phyloP scores from a whole-genome alignment of 2,113 vertebrate species.

The Scomber japonicus region DNA sequence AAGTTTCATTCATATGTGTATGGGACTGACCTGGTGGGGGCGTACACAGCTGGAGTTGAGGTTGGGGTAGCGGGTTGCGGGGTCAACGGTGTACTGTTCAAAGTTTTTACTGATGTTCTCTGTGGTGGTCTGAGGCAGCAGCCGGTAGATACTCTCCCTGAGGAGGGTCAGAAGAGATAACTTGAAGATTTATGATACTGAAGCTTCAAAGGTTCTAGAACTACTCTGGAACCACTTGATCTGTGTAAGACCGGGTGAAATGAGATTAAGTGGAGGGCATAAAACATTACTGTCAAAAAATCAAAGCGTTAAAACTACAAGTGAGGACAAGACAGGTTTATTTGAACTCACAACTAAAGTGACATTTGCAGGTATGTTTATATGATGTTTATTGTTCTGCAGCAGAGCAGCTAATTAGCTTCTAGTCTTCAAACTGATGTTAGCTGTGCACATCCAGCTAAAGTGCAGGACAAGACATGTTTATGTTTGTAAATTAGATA shows the following conservation, averaged over 20 bases:
- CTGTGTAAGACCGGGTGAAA: neutral
- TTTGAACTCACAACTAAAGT: neutral
- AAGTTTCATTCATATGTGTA: neutral
- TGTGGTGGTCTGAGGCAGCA: constrained; percentile 96
- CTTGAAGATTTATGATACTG: neutral
- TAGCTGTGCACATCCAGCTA: too few relatives aligned
- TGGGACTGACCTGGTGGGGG: constrained; percentile 90
- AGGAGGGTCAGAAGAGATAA: constrained; percentile 15
- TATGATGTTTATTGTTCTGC: too few relatives aligned
- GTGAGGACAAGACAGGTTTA: neutral
- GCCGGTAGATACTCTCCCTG: constrained; percentile 95
- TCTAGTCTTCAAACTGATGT: too few relatives aligned
- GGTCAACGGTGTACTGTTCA: constrained; percentile 95
- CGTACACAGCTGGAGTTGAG: constrained; percentile 92
- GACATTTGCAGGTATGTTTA: too few relatives aligned
- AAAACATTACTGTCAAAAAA: too few relatives aligned
- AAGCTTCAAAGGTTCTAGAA: neutral
- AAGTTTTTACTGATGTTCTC: constrained; percentile 98
- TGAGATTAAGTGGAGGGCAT: too few relatives aligned
- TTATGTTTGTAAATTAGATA: too few relatives aligned
- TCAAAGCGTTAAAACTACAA: too few relatives aligned
- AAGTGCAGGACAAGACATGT: too few relatives aligned
- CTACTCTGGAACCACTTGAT: neutral
- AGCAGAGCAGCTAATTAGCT: too few relatives aligned
- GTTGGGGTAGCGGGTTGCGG: constrained; percentile 94